Base-by-base conservation (phyloP, 1,140 invertebrate species). In the Solen grandis region DNA sequence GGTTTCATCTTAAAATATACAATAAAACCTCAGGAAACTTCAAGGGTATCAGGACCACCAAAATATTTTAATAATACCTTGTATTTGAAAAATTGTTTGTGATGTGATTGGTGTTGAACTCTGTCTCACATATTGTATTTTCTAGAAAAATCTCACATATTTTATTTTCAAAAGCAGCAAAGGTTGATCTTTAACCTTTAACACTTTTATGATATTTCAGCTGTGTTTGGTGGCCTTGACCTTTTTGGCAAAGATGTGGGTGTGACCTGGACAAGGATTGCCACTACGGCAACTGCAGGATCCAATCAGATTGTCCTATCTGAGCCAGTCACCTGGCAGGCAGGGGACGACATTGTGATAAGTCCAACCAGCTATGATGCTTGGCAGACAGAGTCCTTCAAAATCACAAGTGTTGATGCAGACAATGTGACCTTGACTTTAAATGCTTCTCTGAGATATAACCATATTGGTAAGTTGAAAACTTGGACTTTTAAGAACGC, bases 211-310 rank as follows among this genome's bases (percentile, higher is more conserved):
- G n/a, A n/a, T 69, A 57, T 41, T 52, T 33, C 73, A 91, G 88
- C 62, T 82, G 89, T 90, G 3, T 91, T 89, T 81, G 91, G 91
- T 41, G 88, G 88, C 5, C 82, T 92, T n/a, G 89, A 91, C 69
- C 65, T 92, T n/a, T 89, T 91, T 78, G 91, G 90, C 14, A 84
- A 83, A 52, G 80, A 86, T 29, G 62, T 81, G 0, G 82, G 74
- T 31, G 46, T 84, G 0, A 82, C 81, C 3, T 91, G 89, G 90
- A 91, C 91, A n/a, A 68, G 66, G n/a, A 80, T 92, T 1, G 78
- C 78, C 8, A 22, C 57, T 10, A 88, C 87, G 22, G 90, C 81
- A 8, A 75, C 35, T 14, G 68, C 80, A 27, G 90, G 91, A 14
- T 73, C 75, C 2, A 85, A 60, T 13, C 70, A 70, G 41, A 82